Conservation (phyloP, 2,888 invertebrate genomes). For the Dynastes maya region DNA sequence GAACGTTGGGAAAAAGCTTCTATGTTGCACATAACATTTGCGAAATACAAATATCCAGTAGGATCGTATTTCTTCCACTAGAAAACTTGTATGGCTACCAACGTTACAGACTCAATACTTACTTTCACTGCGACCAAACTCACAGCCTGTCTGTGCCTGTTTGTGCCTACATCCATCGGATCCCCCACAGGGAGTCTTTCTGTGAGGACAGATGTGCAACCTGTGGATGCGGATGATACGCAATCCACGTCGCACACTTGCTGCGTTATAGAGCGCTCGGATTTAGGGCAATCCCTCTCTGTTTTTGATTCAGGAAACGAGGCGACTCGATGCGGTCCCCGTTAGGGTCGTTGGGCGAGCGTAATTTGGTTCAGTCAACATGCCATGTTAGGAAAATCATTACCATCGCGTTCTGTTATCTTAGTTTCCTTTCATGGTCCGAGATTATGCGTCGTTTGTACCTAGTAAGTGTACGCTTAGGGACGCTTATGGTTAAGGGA, state of each 20-base stretch:
- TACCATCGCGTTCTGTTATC: neutral
- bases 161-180: conserved; percentile 31
- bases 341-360: conserved; percentile 43
- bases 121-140: conserved; percentile 34
- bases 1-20: no score
- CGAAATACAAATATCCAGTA: no score
- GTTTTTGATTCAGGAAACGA: conserved; percentile 45
- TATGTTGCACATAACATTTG: no score
- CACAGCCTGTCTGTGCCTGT: conserved; percentile 28
- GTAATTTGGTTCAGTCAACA: conserved; percentile 30
- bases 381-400: conserved; percentile 26
- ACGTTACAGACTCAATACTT: conserved; percentile 45
- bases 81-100: conserved; percentile 44
- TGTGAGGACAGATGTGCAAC: conserved; percentile 58
- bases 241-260: conserved; percentile 44
- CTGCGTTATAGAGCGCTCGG: conserved; percentile 48
- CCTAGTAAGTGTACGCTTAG: neutral
- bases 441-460: neutral
- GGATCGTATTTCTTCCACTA: no score
- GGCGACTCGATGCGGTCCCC: conserved; percentile 43
- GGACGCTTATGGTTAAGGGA: no score
- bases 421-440: neutral
- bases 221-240: conserved; percentile 54
- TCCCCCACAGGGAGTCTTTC: conserved; percentile 54
- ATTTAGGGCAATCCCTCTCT: conserved; percentile 48